phyloP scores from a whole-genome alignment of 2,797 vertebrate species.

The Buphagus erythrorhynchus region DNA sequence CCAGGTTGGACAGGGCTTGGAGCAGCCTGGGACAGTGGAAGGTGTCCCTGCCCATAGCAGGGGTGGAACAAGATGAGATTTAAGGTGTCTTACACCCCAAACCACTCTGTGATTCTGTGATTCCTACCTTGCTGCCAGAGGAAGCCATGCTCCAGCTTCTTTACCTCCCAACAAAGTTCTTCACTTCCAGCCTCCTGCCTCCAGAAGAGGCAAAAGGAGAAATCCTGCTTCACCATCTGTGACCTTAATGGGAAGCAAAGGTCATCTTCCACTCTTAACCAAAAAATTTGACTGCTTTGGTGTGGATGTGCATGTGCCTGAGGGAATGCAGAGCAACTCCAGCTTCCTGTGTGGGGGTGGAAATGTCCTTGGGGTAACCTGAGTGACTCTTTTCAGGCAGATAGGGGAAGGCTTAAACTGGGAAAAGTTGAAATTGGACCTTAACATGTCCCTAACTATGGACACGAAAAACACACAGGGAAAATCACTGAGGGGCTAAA shows the following conservation, averaged over 20 bases:
- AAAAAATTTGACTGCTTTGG: not conserved
- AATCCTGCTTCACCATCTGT: not conserved
- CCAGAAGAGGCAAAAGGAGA: not conserved
- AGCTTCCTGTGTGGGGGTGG: not conserved
- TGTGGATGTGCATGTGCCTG: not conserved
- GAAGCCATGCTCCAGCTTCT: not conserved
- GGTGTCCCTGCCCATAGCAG: not conserved
- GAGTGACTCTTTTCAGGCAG: not conserved
- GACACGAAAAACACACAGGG: not conserved
- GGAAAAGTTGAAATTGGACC: not conserved
- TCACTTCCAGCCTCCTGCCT: not conserved
- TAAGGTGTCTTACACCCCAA: not conserved
- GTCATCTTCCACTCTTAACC: not conserved
- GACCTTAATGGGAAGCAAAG: not conserved
- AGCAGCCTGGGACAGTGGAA: rapidly evolving
- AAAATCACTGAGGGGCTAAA: not conserved
- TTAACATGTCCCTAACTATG: not conserved
- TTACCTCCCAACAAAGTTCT: not conserved
- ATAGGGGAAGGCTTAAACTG: not conserved
- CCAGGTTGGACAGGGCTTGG: rapidly evolving
- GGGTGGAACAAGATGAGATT: not conserved
- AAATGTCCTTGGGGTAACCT: not conserved
- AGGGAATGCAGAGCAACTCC: not conserved
- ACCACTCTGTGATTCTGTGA: no score
- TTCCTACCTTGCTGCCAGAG: not conserved